Percentiles rank a stretch among this genome's conserved stretches.
phyloP scores from a whole-genome alignment of 2,797 vertebrate genomes.

The Oophaga sylvatica region DNA sequence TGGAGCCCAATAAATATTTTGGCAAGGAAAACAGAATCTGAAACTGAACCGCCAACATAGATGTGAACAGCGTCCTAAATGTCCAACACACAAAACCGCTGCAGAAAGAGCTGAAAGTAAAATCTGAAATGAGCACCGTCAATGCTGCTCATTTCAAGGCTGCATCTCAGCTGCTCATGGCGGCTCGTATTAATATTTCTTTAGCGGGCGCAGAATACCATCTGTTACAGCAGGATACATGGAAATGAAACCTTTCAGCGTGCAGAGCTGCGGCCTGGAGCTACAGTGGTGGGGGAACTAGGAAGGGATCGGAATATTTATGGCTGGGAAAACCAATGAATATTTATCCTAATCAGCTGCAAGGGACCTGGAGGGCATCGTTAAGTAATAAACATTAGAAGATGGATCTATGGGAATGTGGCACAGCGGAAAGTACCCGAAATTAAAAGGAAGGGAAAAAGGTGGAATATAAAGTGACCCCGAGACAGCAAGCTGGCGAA shows the following conservation, averaged over 20 bases:
- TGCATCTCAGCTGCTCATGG: slow-evolving; percentile 25
- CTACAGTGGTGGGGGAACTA: slow-evolving; percentile 13
- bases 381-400: slow-evolving; percentile 28
- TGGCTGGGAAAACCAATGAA: slow-evolving; percentile 29
- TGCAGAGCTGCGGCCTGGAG: not conserved
- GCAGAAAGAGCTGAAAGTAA: not conserved
- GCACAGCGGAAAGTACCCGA: not conserved
- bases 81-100: not conserved
- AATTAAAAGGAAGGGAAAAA: not conserved
- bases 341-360: slow-evolving; percentile 47
- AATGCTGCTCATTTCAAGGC: slow-evolving; percentile 13
- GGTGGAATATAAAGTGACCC: not conserved
- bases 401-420: not conserved
- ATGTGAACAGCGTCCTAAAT: not conserved
- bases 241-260: slow-evolving; percentile 33
- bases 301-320: slow-evolving; percentile 41
- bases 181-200: slow-evolving; percentile 49
- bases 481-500: not conserved
- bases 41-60: no score
- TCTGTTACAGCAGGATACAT: slow-evolving; percentile 42
- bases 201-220: slow-evolving; percentile 36
- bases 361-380: slow-evolving; percentile 19
- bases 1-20: no score
- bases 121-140: slow-evolving; percentile 1
- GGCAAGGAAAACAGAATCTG: no score